phyloP scores from a whole-genome alignment of 1,140 invertebrate species.

The Eulimnadia texana region DNA sequence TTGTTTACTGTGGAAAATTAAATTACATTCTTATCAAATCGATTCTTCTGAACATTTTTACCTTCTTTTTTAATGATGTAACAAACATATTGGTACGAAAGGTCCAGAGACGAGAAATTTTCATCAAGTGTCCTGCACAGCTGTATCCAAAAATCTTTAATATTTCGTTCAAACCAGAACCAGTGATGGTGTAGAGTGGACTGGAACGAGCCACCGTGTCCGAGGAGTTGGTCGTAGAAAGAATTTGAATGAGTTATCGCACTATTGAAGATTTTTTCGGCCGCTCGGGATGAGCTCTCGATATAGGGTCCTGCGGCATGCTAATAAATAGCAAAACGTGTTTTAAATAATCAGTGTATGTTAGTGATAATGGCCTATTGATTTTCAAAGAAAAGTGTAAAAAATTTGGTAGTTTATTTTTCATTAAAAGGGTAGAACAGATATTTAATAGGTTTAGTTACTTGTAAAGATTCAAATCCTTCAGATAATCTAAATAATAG shows the following conservation, averaged over 20 bases:
- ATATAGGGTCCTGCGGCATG: constrained; percentile 2
- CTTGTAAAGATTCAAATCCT: constrained; percentile 3
- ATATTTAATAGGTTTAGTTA: not conserved
- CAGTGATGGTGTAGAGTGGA: not conserved
- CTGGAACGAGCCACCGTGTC: not conserved
- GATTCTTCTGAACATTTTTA: not conserved
- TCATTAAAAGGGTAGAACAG: not conserved
- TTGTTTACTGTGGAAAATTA: not conserved
- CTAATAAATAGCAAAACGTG: not conserved
- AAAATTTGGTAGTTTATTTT: no score
- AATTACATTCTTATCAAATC: no score
- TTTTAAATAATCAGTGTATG: no score
- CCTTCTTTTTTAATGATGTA: not conserved
- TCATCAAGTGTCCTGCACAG: not conserved
- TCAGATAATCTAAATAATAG: not conserved
- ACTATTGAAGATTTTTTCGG: not conserved
- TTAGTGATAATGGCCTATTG: no score
- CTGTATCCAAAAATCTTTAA: not conserved
- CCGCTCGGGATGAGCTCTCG: not conserved
- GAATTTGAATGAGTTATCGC: not conserved
- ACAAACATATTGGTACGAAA: not conserved
- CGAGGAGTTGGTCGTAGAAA: not conserved
- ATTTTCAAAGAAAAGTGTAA: no score
- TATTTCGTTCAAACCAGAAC: not conserved
- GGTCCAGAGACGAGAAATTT: not conserved